Base-by-base conservation (phyloP, 2,797 vertebrate species). In the Tarsius wallacei region DNA sequence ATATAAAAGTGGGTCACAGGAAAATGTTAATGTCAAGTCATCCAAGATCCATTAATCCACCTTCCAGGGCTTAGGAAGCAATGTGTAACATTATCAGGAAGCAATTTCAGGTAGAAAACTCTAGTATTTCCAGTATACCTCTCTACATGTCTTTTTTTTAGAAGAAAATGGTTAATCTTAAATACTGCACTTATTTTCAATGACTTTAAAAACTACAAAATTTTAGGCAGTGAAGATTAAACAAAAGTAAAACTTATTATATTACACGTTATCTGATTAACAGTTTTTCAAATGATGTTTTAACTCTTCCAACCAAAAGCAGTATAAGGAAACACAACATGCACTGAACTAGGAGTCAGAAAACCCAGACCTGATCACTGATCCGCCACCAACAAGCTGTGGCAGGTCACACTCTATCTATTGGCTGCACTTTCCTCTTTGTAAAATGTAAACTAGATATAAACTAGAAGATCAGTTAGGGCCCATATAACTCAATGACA, bases 1-100 rank as follows among this genome's bases (percentile, higher is more conserved):
- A 55, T 86, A 78, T 78, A 96, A 95, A 97, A 98, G 83, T 97
- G 47, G 93, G 91, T 97, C 95, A 98, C 73, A 87, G 84, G 88
- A 97, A 96, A 85, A 63, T 91, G 33, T 94, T 98, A 78, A 88
- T 93, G 68, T 96, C 80, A 94, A 90, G 21, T 85, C 82, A 95
- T 92, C 71, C 68, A 36, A 94, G 86, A 95, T 83, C 68, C 90
- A 93, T 90, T 96, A 96, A 97, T 91, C 64, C 33, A 71, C n/a
- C 33, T 95, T 96, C 59, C 33, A 33, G n/a, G 47, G 73, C 47
- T 87, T 95, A 76, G 42, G 82, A 92, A 97, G 87, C n/a, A 96
- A 96, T 93, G 84, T 83, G 76, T 55, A 64, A 94, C 24, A 83
- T 64, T n/a, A 87, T 81, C 57, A 93, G 91, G 87, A 97, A 95